Conservation (phyloP, 2,888 invertebrate genomes). For the Shargacucullia verbasci region DNA sequence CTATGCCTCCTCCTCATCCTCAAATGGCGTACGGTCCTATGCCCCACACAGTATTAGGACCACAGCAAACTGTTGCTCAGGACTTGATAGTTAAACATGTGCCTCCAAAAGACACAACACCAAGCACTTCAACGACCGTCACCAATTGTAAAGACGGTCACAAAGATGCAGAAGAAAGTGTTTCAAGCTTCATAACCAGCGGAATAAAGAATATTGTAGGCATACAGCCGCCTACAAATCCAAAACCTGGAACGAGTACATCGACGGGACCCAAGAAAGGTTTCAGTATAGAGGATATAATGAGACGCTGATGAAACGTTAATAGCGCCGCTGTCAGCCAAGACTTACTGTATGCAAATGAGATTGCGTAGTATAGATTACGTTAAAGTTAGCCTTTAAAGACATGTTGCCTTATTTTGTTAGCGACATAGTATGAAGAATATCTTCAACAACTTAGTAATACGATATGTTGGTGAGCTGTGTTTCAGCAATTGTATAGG, state of each 20-base stretch:
- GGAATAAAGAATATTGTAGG: slow-evolving; percentile 87
- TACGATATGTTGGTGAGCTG: slow-evolving; percentile 25
- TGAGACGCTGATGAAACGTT: slow-evolving; percentile 91
- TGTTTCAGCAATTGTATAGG: slow-evolving; percentile 43
- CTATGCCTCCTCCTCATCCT: slow-evolving; percentile 83
- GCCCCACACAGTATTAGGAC: slow-evolving; percentile 78
- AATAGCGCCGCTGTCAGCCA: slow-evolving; percentile 28
- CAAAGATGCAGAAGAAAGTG: slow-evolving; percentile 72
- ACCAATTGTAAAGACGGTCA: slow-evolving; percentile 75
- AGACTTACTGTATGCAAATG: slow-evolving; percentile 41
- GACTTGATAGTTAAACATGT: slow-evolving; percentile 88
- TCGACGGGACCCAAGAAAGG: slow-evolving; percentile 93
- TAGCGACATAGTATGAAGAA: slow-evolving; percentile 31
- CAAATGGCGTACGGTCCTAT: slow-evolving; percentile 81
- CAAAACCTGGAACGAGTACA: slow-evolving; percentile 88
- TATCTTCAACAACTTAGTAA: slow-evolving; percentile 35
- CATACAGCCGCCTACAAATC: slow-evolving; percentile 82
- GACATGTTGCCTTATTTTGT: slow-evolving; percentile 45
- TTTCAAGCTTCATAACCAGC: slow-evolving; percentile 79
- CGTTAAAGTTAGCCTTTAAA: slow-evolving; percentile 34
- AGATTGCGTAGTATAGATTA: slow-evolving; percentile 44
- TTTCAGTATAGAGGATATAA: slow-evolving; percentile 97
- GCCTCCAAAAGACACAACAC: slow-evolving; percentile 82
- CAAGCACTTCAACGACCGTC: slow-evolving; percentile 79
- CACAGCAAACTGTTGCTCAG: slow-evolving; percentile 87